phyloP scores from a whole-genome alignment of 2,888 invertebrate genomes.

The Heterodera filipjevi region DNA sequence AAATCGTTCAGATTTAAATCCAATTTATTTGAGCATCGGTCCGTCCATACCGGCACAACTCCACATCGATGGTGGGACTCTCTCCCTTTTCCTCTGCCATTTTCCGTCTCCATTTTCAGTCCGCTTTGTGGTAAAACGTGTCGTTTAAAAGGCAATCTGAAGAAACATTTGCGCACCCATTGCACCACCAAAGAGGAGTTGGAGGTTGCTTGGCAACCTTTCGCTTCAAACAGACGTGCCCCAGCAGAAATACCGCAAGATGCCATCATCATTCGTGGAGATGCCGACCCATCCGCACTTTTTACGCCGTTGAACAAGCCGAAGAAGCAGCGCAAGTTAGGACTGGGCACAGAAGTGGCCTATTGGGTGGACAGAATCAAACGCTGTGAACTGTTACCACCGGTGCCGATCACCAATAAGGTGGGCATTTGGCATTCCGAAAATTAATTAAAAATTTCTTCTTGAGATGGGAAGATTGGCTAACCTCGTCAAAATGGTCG shows the following conservation, averaged over 20 bases:
- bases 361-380: constrained; percentile 57
- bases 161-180: constrained; percentile 65
- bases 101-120: constrained; percentile 14
- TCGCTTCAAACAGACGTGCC: constrained; percentile 64
- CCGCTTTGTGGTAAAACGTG: constrained; percentile 65
- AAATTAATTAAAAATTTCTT: too few species aligned
- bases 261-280: constrained; percentile 60
- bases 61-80: constrained; percentile 57
- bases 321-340: constrained; percentile 50
- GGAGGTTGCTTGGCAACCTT: constrained; percentile 64
- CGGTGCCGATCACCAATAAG: constrained; percentile 54
- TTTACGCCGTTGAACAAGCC: constrained; percentile 49
- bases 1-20: constrained; percentile 64
- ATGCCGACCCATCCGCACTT: constrained; percentile 51
- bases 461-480: constrained; percentile 51
- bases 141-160: constrained; percentile 63
- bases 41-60: constrained; percentile 62
- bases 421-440: constrained; percentile 21
- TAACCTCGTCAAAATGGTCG: constrained; percentile 46
- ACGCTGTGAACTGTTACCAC: constrained; percentile 59
- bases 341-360: constrained; percentile 53
- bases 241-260: constrained; percentile 63
- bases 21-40: constrained; percentile 65
- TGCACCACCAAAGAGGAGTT: constrained; percentile 64
- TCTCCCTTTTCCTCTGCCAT: not conserved